Base-by-base conservation (phyloP, 2,888 invertebrate species). In the Zhuqinia jingwanae region DNA sequence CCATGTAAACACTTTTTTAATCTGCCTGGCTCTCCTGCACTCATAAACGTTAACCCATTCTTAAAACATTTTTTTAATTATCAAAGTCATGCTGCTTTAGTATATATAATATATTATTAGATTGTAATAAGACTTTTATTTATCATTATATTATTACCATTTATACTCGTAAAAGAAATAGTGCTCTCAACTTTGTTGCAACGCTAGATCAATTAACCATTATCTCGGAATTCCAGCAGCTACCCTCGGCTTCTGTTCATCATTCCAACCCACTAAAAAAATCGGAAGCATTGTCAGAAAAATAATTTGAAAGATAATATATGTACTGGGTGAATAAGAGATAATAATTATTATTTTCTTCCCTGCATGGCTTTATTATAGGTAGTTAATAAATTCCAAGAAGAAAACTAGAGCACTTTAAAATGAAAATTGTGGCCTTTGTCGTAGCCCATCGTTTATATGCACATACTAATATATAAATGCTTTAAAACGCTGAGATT, bases 141-240 rank as follows among this genome's bases (percentile, higher is more conserved):
- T 36, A 6, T 36, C 36, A 36, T 36, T 3, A 36, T 6, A 36
- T 36, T 8, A 36, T 36, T n/a, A n/a, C 36, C 36, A 36, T 36
- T 36, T 36, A 3, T 36, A 36, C 8, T 8, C 36, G 36, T 36
- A 36, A 6, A 36, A 36, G 36, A 36, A 36, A 36, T 36, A 6
- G 36, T 36, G 8, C 8, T 36, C 36, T 36, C 2, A 17, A 17
- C 53, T 53, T 36, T 8, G 5, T 8, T 36, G 36, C 36, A 36
- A 36, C 36, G 36, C 8, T 36, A 36, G 3, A 36, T 36, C 3
- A 36, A 3, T 36, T 6, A 36, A 36, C 8, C 3, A 84, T 84
- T 84, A 84, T 22, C 20, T 77, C 77, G 84, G 84, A 84, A 84
- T 84, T 84, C 84, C 84, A 84, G 84, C 76, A 77, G 84, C 65